Evolutionary conservation across 2,797 vertebrate genomes (phyloP), one percentile per base, ranked within the genome.

Genomic region (Steatocranus sp.): DNA sequence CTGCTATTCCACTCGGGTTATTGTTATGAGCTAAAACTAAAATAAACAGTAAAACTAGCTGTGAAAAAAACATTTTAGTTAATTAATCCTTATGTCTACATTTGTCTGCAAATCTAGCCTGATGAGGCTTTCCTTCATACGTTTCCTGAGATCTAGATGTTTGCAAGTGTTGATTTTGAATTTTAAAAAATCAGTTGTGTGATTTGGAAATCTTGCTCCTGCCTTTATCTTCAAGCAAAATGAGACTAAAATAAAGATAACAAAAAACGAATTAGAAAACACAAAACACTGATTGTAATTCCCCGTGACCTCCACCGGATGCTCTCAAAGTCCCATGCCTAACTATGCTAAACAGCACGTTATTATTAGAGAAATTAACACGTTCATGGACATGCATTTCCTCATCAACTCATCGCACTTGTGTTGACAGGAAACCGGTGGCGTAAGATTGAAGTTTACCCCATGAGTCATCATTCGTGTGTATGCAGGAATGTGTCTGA

Each of bases 401-500:
- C 38, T 56, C 84, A 85, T 51, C 53, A 54, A 30, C 61, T 63
- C 32, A 30, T 25, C 36, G 11, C 56, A 3, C 58, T 14, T 78
- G 77, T 86, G 83, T 58, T 83, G 34, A 87, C 81, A 84, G 81
- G 82, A 86, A 83, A 81, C 46, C 38, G 46, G 76, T 83, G 74
- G 58, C 11, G 54, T 46, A 82, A 89, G 43, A 75, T 66, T 75
- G 66, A 81, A 83, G 76, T 83, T 86, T 75, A 83, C 34, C 48
- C 17, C 7, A 41, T 89, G 86, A 92, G 51, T 90, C 90, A 89
- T 83, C 41, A 3, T 83, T 76, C 48, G 51, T 79, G 38, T 81
- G 89, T 84, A 90, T 76, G 79, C 78, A 86, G 76, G 86, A 86
- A 87, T 86, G 75, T 79, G 49, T 85, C 78, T 74, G 43, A 46